A percentile compares a stretch with the other conserved stretches of the same genome.
phyloP scores from a whole-genome alignment of 2,888 invertebrate species.

The Chironomus riparius region DNA sequence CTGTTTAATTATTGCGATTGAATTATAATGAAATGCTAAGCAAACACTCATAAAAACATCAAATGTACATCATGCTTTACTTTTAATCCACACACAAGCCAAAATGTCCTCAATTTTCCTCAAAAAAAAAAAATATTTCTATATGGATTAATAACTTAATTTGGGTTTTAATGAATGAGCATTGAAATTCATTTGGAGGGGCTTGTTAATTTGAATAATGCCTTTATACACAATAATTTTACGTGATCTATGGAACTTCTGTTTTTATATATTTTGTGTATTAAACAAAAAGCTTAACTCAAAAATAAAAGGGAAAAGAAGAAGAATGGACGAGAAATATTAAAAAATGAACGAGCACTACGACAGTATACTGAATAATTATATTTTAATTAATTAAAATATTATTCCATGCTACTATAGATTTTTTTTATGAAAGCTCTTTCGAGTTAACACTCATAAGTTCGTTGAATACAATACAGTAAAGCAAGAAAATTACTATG shows the following conservation, averaged over 20 bases:
- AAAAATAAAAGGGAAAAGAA: background rate
- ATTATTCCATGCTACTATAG: constrained; percentile 6
- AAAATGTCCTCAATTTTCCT: background rate
- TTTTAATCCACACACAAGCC: background rate
- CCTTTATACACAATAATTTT: background rate
- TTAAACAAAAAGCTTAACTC: background rate
- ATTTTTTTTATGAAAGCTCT: background rate
- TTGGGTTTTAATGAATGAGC: background rate
- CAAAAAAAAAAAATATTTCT: background rate
- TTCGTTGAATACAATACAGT: background rate
- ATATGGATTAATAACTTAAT: too few species aligned
- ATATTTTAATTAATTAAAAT: constrained; percentile 22
- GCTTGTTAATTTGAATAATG: background rate
- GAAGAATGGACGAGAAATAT: background rate
- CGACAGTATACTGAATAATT: constrained; percentile 13
- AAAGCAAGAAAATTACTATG: background rate
- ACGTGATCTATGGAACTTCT: too few species aligned
- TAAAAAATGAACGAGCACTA: background rate
- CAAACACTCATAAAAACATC: background rate
- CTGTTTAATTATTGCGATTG: background rate
- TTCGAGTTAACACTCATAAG: too few species aligned
- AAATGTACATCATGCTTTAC: background rate
- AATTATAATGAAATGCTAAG: background rate
- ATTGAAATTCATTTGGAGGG: background rate
- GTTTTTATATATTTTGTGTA: too few species aligned